These are phyloP conservation scores for Mesembrinibis cayennensis DNA, from an alignment of 2,113 vertebrate species.

Conservation along the genomic window DNA sequence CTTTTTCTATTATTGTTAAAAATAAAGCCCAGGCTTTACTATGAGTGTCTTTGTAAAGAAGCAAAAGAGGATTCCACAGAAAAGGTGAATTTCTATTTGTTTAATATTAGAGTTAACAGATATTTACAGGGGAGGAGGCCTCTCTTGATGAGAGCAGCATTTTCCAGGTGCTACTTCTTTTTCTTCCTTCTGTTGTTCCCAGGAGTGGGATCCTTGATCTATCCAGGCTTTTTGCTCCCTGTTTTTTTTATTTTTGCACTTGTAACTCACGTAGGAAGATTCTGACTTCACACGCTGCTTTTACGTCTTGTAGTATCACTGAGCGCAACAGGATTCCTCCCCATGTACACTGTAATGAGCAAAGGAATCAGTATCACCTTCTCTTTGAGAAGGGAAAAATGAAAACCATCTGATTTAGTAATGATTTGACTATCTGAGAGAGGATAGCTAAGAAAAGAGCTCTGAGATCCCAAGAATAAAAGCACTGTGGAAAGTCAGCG, in stretches of 20 bases:
- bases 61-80: background rate
- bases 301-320: background rate
- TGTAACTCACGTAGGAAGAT: background rate
- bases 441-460: background rate
- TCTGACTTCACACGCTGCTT: background rate
- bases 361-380: background rate
- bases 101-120: background rate
- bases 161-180: background rate
- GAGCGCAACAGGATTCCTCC: background rate
- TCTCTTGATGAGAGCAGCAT: background rate
- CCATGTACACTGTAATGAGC: background rate
- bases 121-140: background rate
- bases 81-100: background rate
- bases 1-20: background rate
- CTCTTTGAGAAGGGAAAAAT: background rate
- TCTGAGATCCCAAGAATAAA: background rate
- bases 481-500: background rate
- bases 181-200: background rate
- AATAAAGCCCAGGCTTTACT: background rate
- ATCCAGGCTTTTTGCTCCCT: background rate
- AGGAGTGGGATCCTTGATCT: background rate
- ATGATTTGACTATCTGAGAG: background rate
- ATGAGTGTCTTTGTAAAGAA: background rate
- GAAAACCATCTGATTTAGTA: background rate
- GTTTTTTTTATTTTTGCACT: background rate